Conservation (phyloP, 2,888 invertebrate species). For the Rhodophaea formosa region DNA sequence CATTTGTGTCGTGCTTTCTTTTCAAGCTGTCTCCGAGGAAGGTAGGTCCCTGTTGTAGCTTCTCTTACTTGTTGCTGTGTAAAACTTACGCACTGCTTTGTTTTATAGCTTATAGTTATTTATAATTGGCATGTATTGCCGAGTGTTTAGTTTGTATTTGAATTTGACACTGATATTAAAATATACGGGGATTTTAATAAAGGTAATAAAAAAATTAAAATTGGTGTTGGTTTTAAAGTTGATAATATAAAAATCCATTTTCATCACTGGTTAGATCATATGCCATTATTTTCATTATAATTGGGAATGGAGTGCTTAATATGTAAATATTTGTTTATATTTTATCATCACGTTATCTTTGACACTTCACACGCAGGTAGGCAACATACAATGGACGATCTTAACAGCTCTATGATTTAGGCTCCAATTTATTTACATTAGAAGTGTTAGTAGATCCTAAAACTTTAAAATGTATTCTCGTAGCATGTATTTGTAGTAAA, state of each 20-base stretch:
- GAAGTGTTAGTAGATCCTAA: background rate
- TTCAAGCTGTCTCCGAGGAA: constrained; percentile 55
- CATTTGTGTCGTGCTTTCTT: constrained; percentile 34
- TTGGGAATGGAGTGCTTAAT: background rate
- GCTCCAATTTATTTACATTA: background rate
- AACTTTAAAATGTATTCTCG: constrained; percentile 10
- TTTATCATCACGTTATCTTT: background rate
- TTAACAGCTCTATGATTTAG: background rate
- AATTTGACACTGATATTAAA: constrained; percentile 9
- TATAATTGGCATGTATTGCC: constrained; percentile 15
- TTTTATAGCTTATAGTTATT: constrained; percentile 38
- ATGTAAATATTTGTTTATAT: background rate
- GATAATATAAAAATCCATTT: background rate
- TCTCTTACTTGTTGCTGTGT: constrained; percentile 47
- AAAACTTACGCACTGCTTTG: constrained; percentile 41
- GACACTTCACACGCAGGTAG: background rate
- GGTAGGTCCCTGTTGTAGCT: constrained; percentile 64
- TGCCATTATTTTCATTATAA: background rate
- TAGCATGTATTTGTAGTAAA: constrained; percentile 22
- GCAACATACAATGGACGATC: background rate
- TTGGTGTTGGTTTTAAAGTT: background rate
- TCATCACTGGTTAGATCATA: background rate
- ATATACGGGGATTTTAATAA: background rate
- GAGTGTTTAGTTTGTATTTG: background rate
- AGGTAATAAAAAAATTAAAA: background rate